Evolutionary conservation across 2,113 vertebrate species (phyloP), one percentile per base, ranked within the genome.

Genomic region (Pygoscelis adeliae): DNA sequence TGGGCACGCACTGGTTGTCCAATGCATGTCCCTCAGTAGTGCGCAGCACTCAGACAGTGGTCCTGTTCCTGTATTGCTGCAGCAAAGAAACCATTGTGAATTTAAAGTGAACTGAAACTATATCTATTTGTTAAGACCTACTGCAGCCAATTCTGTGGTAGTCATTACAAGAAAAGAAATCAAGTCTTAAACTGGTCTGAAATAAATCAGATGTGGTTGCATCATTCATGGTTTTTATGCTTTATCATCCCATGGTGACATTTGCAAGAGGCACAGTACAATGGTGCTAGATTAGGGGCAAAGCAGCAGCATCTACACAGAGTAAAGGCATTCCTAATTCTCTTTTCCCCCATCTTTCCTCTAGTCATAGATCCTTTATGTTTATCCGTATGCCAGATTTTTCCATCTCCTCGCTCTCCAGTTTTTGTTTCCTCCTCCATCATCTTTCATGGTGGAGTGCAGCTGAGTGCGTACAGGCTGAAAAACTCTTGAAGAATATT

Each of bases 351-450:
- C 7, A 2, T 0, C 40, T 86, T 83, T 70, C 30, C 29, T 65
- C 5, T 21, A 29, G 36, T 42, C 40, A 25, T 11, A 49, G 23
- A 46, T 72, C 11, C 30, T 92, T 71, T 42, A 10, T n/a, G 38
- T 73, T 62, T 65, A 44, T 83, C 49, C 9, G 12, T 53, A 32
- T 1, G 0, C 7, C 15, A 18, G 0, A 2, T 72, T 56, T 92
- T 67, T 36, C 13, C 19, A 13, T 36, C 44, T 91, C 18, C 25
- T 81, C 3, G 1, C 26, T 67, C 12, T 17, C 16, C 20, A 55
- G 7, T 29, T 83, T 87, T 69, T 73, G 20, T 81, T 87, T 70
- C 13, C 12, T 76, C 22, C 11, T 74, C 46, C 21, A 4, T 56
- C 11, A 4, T 66, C n/a, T 46, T 76, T 62, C 44, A 4, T 22